Conservation (phyloP, 1,140 invertebrate species). For the Bombus soroeensis region DNA sequence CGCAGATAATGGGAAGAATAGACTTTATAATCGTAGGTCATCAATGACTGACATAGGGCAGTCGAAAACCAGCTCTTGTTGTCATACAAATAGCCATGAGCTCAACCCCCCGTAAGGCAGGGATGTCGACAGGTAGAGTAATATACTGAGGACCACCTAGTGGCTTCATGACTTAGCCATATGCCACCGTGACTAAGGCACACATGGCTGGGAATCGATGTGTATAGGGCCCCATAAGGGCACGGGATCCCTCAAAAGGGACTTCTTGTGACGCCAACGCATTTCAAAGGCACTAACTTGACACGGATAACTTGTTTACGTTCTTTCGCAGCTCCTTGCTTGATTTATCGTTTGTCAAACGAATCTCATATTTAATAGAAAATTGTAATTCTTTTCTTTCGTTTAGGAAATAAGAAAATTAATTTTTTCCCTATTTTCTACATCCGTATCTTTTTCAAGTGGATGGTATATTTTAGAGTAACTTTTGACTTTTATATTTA, state of each 20-base stretch:
- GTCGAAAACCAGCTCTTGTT: conserved; percentile 65
- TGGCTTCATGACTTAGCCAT: conserved; percentile 82
- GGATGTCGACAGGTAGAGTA: conserved; percentile 81
- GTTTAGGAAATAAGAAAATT: no score
- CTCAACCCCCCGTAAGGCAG: conserved; percentile 60
- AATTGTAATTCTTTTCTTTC: no score
- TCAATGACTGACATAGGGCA: conserved; percentile 60
- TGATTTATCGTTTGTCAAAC: neutral
- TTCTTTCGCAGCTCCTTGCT: neutral
- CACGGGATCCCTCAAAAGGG: conserved; percentile 38
- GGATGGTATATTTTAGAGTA: no score
- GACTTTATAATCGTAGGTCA: conserved; percentile 31
- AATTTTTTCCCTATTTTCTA: no score
- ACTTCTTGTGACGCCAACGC: conserved; percentile 1
- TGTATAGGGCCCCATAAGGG: conserved; percentile 48
- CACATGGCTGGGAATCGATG: conserved; percentile 78
- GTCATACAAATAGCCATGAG: conserved; percentile 79
- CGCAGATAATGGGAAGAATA: neutral
- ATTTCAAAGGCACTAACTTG: conserved; percentile 63
- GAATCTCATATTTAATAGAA: no score
- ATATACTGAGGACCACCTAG: conserved; percentile 82
- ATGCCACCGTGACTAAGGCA: conserved; percentile 82
- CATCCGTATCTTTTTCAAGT: no score
- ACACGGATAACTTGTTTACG: conserved; percentile 5
- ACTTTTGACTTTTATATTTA: no score